Percentiles rank a stretch among this genome's conserved stretches.
These are phyloP conservation scores for Mesopsocus fuscifrons DNA, from an alignment of 2,888 invertebrate genomes.

Conservation along the genomic window DNA sequence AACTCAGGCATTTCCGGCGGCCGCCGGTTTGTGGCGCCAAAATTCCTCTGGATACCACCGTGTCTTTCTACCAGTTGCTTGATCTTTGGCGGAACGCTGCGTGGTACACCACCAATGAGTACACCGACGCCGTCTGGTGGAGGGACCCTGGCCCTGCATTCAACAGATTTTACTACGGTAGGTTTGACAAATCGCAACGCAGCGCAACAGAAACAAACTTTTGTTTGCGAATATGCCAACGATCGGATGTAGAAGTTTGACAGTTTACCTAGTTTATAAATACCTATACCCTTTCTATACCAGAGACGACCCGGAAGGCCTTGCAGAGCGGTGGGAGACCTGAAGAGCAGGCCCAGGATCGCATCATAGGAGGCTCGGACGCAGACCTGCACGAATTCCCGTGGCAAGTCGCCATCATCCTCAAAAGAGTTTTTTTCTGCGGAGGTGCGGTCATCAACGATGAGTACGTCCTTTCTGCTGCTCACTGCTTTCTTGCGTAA, in stretches of 20 bases:
- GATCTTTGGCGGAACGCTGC: constrained; percentile 11
- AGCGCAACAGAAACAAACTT: too few relatives aligned
- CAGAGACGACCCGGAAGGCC: constrained; percentile 12
- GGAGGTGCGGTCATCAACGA: constrained; percentile 24
- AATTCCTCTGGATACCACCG: background rate
- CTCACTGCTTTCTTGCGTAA: constrained; percentile 24
- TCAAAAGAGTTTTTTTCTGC: constrained; percentile 24
- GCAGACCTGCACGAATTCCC: constrained; percentile 23
- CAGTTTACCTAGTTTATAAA: too few relatives aligned
- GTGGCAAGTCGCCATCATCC: constrained; percentile 23
- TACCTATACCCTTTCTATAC: too few relatives aligned
- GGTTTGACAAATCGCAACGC: too few relatives aligned
- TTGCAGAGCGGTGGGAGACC: constrained; percentile 11
- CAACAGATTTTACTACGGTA: constrained; percentile 20
- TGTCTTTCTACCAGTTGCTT: background rate
- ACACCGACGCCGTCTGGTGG: constrained; percentile 17
- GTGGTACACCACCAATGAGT: constrained; percentile 7
- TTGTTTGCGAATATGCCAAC: too few relatives aligned
- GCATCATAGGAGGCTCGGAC: constrained; percentile 23
- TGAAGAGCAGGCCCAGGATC: constrained; percentile 13
- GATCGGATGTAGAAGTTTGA: too few relatives aligned
- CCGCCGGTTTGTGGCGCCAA: background rate
- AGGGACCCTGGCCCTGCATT: constrained; percentile 19
- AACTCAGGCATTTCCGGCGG: constrained; percentile 18
- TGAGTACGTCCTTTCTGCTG: constrained; percentile 23